These are phyloP conservation scores for Paedocypris sp. DNA, from an alignment of 2,113 vertebrate species.

Conservation along the genomic window DNA sequence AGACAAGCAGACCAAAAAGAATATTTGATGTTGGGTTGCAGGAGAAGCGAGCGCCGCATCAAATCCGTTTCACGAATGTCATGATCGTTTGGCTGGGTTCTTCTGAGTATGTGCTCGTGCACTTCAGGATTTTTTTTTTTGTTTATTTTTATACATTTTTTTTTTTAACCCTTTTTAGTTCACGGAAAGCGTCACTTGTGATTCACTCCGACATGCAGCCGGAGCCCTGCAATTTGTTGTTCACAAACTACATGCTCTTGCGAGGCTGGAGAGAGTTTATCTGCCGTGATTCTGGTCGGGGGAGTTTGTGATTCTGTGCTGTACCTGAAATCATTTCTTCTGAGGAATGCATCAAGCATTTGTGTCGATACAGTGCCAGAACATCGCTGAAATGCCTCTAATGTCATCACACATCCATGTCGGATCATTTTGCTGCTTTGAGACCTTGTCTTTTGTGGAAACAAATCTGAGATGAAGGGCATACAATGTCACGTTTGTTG, in stretches of 20 bases:
- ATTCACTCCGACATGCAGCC: not conserved
- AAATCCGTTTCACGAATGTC: slow-evolving; percentile 23
- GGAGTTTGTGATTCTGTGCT: not conserved
- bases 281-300: not conserved
- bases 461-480: slow-evolving; percentile 56
- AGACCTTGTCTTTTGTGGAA: slow-evolving; percentile 34
- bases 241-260: slow-evolving; percentile 6
- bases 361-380: not conserved
- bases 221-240: not conserved
- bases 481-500: slow-evolving; percentile 48
- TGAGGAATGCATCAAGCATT: not conserved
- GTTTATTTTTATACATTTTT: not conserved
- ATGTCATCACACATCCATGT: not conserved
- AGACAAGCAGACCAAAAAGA: slow-evolving; percentile 60
- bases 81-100: slow-evolving; percentile 15
- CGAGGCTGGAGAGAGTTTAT: not conserved
- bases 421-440: slow-evolving; percentile 25
- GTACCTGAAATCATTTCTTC: not conserved
- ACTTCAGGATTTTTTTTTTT: not conserved
- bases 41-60: slow-evolving; percentile 14
- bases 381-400: slow-evolving; percentile 9
- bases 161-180: slow-evolving; percentile 1
- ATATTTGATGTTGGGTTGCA: slow-evolving; percentile 29
- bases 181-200: slow-evolving; percentile 13
- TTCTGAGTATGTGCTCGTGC: not conserved